These are phyloP conservation scores for Phlogophora meticulosa DNA, from an alignment of 2,888 invertebrate species.

Conservation along the genomic window DNA sequence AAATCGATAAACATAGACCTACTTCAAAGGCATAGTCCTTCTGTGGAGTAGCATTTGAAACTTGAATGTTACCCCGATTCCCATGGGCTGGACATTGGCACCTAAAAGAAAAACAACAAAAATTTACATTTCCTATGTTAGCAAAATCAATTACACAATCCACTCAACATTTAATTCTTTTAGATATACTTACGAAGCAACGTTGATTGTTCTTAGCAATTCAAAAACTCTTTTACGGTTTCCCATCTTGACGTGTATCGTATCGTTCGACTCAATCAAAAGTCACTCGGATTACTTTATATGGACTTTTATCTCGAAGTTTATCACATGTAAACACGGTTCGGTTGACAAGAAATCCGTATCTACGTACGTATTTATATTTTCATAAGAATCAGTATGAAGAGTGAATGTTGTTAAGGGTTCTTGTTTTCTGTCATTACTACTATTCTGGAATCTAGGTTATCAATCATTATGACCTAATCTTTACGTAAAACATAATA, in stretches of 20 bases:
- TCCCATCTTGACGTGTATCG: constrained; percentile 73
- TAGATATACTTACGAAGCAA: constrained; percentile 92
- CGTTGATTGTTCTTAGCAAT: constrained; percentile 92
- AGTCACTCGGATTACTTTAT: constrained; percentile 19
- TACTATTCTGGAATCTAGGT: not conserved
- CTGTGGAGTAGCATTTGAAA: constrained; percentile 88
- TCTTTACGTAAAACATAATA: not conserved
- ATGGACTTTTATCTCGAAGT: constrained; percentile 34
- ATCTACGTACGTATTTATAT: constrained; percentile 12
- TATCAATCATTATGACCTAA: not conserved
- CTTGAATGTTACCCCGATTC: constrained; percentile 88
- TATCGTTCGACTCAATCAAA: constrained; percentile 11
- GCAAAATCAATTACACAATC: constrained; percentile 18
- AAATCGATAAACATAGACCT: constrained; percentile 55
- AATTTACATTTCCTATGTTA: not conserved
- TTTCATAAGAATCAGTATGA: not conserved
- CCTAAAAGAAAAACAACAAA: constrained; percentile 81
- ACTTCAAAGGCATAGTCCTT: constrained; percentile 96
- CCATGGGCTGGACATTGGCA: constrained; percentile 95
- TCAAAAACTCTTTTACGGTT: constrained; percentile 91
- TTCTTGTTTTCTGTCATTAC: constrained; percentile 1
- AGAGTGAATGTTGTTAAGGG: not conserved
- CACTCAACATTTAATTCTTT: not conserved
- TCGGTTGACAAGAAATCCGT: constrained; percentile 15
- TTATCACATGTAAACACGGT: constrained; percentile 40